Evolutionary conservation across 2,113 vertebrate genomes (phyloP).

Genomic region (Rhagologus leucostigma): DNA sequence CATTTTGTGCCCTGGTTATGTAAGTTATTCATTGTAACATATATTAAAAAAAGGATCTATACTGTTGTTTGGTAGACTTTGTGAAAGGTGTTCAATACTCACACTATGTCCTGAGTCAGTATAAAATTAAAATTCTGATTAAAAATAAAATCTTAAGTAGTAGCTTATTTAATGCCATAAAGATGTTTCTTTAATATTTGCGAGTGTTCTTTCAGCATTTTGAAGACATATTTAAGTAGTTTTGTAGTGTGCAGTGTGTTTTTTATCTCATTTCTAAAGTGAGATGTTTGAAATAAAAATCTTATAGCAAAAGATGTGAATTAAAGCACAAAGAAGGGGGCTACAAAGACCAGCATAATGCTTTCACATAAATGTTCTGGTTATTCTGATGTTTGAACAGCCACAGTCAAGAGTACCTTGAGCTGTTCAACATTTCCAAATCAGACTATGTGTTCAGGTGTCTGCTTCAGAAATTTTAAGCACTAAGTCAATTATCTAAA

Average conservation of each 20-base stretch:
- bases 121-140: background rate
- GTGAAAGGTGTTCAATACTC: background rate
- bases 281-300: background rate
- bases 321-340: background rate
- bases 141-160: background rate
- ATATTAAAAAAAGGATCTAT: background rate
- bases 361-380: background rate
- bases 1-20: background rate
- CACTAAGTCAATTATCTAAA: background rate
- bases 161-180: background rate
- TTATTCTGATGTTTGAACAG: background rate
- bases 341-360: background rate
- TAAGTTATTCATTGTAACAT: background rate
- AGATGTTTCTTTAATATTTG: background rate
- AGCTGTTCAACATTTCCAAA: background rate
- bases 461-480: background rate
- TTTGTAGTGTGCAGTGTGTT: background rate
- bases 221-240: background rate
- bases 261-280: background rate
- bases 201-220: background rate
- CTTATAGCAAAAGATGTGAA: rapidly evolving
- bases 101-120: background rate
- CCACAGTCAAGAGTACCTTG: background rate
- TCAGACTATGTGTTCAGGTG: background rate
- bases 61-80: background rate